phyloP scores from a whole-genome alignment of 2,113 vertebrate species.

The Hippoglossus stenolepis region DNA sequence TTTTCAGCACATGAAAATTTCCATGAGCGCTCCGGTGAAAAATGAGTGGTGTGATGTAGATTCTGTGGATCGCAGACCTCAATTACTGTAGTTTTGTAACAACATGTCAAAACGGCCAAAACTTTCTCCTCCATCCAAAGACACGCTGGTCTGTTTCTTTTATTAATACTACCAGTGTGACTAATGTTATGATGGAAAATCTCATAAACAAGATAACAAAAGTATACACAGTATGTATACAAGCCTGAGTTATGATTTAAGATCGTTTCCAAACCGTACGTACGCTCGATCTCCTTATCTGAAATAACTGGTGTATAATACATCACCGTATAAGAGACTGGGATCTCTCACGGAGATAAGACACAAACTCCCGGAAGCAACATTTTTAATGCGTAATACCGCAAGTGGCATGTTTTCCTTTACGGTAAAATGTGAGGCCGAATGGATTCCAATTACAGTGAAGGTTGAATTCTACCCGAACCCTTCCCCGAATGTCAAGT shows the following conservation, averaged over 20 bases:
- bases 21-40: slow-evolving; percentile 65
- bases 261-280: slow-evolving; percentile 34
- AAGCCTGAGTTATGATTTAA: slow-evolving; percentile 37
- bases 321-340: slow-evolving; percentile 37
- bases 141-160: slow-evolving; percentile 20
- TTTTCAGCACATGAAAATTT: slow-evolving; percentile 68
- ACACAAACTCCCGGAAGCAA: slow-evolving; percentile 29
- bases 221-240: slow-evolving; percentile 17
- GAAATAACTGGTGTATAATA: slow-evolving; percentile 47
- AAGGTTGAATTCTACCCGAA: slow-evolving; percentile 51
- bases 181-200: slow-evolving; percentile 26
- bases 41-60: slow-evolving; percentile 63
- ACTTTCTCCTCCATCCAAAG: slow-evolving; percentile 29
- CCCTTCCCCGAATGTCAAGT: slow-evolving; percentile 70
- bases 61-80: slow-evolving; percentile 59
- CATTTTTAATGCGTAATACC: slow-evolving; percentile 6
- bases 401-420: slow-evolving; percentile 55
- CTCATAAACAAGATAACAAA: slow-evolving; percentile 52
- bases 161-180: slow-evolving; percentile 29
- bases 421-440: slow-evolving; percentile 47
- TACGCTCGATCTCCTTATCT: slow-evolving; percentile 39
- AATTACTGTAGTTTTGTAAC: slow-evolving; percentile 64
- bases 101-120: slow-evolving; percentile 56
- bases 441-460: slow-evolving; percentile 63
- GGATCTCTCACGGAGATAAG: slow-evolving; percentile 51